A percentile compares a stretch with the other conserved stretches of the same genome.
Conservation (phyloP, 1,140 invertebrate species). For the Manduca sexta region DNA sequence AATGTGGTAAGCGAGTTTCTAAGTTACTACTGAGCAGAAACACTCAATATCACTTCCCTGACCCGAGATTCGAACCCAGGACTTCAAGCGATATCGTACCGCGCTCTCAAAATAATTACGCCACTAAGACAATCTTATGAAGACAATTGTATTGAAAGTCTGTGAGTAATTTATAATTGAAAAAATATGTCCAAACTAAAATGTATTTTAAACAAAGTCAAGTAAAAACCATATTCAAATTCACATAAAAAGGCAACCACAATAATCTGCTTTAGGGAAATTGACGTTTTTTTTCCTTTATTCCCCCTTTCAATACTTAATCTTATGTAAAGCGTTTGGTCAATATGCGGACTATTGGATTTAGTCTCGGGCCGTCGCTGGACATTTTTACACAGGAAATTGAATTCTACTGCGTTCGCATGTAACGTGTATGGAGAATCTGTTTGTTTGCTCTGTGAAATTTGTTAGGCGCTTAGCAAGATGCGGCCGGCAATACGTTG, state of each 20-base stretch:
- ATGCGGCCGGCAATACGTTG: background rate
- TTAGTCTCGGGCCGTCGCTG: conserved; percentile 21
- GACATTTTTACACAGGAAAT: conserved; percentile 42
- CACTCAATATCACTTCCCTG: too few species aligned
- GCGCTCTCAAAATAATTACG: too few species aligned
- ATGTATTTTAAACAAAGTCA: too few species aligned
- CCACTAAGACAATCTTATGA: too few species aligned
- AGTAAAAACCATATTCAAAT: too few species aligned
- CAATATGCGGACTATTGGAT: conserved; percentile 27
- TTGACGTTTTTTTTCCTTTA: background rate
- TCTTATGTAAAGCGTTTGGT: conserved; percentile 21
- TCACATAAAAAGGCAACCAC: background rate
- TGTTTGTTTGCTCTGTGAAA: conserved; percentile 27
- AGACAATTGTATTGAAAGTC: too few species aligned
- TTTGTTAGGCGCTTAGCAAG: conserved; percentile 14
- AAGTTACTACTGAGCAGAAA: too few species aligned
- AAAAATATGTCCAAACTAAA: too few species aligned
- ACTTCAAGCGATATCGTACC: too few species aligned
- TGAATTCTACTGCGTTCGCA: conserved; percentile 36
- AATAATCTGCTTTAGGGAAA: background rate
- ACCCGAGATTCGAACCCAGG: too few species aligned
- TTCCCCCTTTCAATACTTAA: conserved; percentile 4
- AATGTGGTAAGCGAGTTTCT: too few species aligned
- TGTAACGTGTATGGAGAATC: conserved; percentile 19
- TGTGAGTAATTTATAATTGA: too few species aligned